Conservation (phyloP, 2,888 invertebrate genomes). For the Lasius platythorax region DNA sequence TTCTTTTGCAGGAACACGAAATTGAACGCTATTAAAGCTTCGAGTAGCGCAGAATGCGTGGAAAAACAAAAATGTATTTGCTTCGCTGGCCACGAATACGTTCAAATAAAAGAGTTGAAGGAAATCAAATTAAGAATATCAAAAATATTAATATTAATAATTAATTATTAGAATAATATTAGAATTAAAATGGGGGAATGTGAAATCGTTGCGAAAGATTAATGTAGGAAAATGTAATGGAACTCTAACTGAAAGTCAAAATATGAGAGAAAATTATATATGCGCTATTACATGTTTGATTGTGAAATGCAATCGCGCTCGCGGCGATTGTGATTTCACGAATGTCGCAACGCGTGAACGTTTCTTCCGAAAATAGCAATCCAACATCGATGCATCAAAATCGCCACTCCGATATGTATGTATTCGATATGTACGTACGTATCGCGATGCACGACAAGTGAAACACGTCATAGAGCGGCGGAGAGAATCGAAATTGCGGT, state of each 20-base stretch:
- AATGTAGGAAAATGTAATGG: neutral
- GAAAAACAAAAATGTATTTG: neutral
- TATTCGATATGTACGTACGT: neutral
- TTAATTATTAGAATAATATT: too few relatives aligned
- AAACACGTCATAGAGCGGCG: constrained; percentile 10
- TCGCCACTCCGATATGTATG: neutral
- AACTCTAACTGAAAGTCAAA: neutral
- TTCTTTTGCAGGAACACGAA: neutral
- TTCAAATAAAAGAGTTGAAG: neutral
- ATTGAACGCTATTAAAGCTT: neutral
- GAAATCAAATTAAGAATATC: too few relatives aligned
- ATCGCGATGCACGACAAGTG: neutral
- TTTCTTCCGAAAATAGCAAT: neutral
- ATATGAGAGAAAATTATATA: neutral
- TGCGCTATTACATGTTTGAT: neutral
- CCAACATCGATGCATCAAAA: neutral
- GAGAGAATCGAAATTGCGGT: constrained; percentile 40
- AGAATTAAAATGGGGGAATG: too few relatives aligned
- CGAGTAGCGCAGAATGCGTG: neutral
- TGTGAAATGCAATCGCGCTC: neutral
- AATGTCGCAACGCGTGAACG: neutral
- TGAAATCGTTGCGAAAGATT: neutral
- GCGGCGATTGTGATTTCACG: neutral
- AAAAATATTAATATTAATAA: too few relatives aligned
- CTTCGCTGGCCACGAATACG: neutral